A percentile compares a stretch with the other conserved stretches of the same genome.
Evolutionary conservation across 2,888 invertebrate genomes (phyloP).

Genomic region (Polyommatus icarus): DNA sequence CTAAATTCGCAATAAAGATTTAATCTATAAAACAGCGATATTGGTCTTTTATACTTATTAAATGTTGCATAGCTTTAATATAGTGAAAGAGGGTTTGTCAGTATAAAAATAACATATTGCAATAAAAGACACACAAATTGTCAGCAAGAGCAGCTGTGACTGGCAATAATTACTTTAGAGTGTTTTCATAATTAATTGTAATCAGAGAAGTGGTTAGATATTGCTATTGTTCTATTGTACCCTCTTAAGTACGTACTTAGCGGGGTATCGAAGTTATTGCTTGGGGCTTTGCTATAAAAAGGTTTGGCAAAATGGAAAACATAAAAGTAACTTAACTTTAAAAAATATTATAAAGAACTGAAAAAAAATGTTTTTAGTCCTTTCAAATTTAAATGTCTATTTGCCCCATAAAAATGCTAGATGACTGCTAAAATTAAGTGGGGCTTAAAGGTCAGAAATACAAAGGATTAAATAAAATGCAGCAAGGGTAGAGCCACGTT

Average conservation of each 20-base stretch:
- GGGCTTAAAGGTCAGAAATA: too few species aligned
- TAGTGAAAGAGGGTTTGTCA: too few species aligned
- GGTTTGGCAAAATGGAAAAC: background rate
- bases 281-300: background rate
- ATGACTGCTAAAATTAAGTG: too few species aligned
- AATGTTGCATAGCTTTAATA: too few species aligned
- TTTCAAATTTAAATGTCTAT: background rate
- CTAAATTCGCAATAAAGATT: background rate
- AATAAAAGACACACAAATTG: too few species aligned
- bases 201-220: background rate
- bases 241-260: background rate
- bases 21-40: background rate
- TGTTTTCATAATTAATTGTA: background rate
- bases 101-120: too few species aligned
- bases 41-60: too few species aligned
- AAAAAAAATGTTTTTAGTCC: background rate
- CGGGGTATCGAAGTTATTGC: background rate
- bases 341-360: background rate
- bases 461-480: too few species aligned
- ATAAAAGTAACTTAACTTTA: background rate
- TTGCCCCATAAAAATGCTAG: background rate
- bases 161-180: background rate
- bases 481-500: too few species aligned
- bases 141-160: too few species aligned
- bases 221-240: slow-evolving; percentile 8